Evolutionary conservation across 1,140 invertebrate genomes (phyloP).

Genomic region (Zaprionus camerounensis): DNA sequence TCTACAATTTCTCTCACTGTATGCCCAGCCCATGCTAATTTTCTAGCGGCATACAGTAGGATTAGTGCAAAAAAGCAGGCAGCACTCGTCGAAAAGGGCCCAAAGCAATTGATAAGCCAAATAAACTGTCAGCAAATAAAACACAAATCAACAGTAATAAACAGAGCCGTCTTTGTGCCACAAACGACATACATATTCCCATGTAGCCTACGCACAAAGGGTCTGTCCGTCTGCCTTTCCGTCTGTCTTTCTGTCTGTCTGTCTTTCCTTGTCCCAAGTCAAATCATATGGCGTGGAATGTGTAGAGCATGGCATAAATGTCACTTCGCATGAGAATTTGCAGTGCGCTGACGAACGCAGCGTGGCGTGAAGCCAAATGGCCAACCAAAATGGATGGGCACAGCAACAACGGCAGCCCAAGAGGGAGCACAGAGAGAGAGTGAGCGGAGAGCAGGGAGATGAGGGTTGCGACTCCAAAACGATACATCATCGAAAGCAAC

Average conservation of each 20-base stretch:
- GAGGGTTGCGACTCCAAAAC: slow-evolving; percentile 52
- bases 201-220: not conserved
- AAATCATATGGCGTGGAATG: slow-evolving; percentile 78
- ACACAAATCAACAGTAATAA: slow-evolving; percentile 79
- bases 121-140: slow-evolving; percentile 82
- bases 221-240: not conserved
- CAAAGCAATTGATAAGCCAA: slow-evolving; percentile 70
- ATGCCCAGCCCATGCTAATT: slow-evolving; percentile 28
- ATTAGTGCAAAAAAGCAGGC: slow-evolving; percentile 43
- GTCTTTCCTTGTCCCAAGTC: slow-evolving; percentile 40
- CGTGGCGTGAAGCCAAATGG: slow-evolving; percentile 72
- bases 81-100: slow-evolving; percentile 35
- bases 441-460: not conserved
- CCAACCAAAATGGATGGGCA: slow-evolving; percentile 38
- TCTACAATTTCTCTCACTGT: slow-evolving; percentile 43
- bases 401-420: slow-evolving; percentile 19
- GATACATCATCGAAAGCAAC: slow-evolving; percentile 79
- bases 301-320: slow-evolving; percentile 82
- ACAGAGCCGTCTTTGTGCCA: slow-evolving; percentile 52
- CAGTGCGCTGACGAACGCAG: slow-evolving; percentile 66
- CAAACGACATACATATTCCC: slow-evolving; percentile 10
- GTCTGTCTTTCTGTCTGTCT: not conserved
- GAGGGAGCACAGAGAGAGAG: slow-evolving; percentile 8
- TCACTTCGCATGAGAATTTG: slow-evolving; percentile 78
- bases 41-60: slow-evolving; percentile 31